phyloP scores from a whole-genome alignment of 1,140 invertebrate genomes.

The Drosophila lacteicornis region DNA sequence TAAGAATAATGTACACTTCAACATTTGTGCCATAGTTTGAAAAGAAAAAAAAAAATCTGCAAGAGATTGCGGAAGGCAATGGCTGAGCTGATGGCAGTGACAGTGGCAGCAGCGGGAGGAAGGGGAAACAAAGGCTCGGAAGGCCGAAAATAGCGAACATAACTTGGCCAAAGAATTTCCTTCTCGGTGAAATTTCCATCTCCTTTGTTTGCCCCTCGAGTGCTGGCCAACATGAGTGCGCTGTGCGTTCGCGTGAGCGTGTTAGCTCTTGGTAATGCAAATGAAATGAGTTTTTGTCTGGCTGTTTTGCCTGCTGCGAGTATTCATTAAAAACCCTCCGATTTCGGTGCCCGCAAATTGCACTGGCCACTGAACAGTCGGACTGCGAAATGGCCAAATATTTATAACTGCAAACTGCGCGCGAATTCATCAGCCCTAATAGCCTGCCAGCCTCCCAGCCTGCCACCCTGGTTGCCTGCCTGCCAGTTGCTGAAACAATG shows the following conservation, averaged over 20 bases:
- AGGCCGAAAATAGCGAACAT: slow-evolving; percentile 49
- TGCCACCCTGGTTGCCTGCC: neutral
- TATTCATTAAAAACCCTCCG: slow-evolving; percentile 47
- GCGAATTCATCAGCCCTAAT: slow-evolving; percentile 70
- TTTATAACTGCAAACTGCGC: slow-evolving; percentile 63
- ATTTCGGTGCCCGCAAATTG: slow-evolving; percentile 47
- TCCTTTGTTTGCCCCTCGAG: slow-evolving; percentile 19
- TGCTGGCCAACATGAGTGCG: slow-evolving; percentile 4
- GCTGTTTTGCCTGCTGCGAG: neutral
- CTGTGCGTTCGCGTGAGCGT: neutral
- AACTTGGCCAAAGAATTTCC: slow-evolving; percentile 54
- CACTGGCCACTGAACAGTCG: slow-evolving; percentile 33
- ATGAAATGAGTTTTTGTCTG: slow-evolving; percentile 54
- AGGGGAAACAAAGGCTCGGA: slow-evolving; percentile 20
- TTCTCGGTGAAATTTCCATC: slow-evolving; percentile 5
- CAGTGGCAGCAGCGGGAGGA: slow-evolving; percentile 2
- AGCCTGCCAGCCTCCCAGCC: slow-evolving; percentile 43
- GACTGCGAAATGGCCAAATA: slow-evolving; percentile 68
- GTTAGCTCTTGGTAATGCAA: slow-evolving; percentile 32
- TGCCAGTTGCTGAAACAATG: slow-evolving; percentile 34
- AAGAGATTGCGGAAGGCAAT: slow-evolving; percentile 45
- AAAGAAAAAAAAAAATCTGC: slow-evolving; percentile 56
- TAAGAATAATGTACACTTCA: slow-evolving; percentile 78
- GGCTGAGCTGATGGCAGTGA: slow-evolving; percentile 34
- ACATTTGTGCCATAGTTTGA: slow-evolving; percentile 69